Evolutionary conservation across 2,113 vertebrate genomes (phyloP), one percentile per base, ranked within the genome.

Genomic region (Rhinichthys klamathensis): DNA sequence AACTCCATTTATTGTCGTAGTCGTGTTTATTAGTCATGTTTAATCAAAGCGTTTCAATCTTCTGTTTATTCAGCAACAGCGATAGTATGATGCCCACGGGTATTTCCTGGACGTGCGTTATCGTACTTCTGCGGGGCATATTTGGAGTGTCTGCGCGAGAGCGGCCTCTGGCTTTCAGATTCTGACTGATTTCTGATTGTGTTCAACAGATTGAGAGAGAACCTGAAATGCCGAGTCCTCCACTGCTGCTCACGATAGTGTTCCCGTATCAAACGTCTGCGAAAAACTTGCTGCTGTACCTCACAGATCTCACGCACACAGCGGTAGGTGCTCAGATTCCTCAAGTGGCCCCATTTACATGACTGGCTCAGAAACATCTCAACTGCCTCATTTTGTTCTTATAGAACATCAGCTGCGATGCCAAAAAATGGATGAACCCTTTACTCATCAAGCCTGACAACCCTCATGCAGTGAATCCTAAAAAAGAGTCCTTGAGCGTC

Each of bases 201-300:
- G 21, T 79, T 73, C 30, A 18, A 0, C 74, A 99, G 98, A 94
- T 99, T 91, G 93, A 93, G 88, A 97, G 92, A 89, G 92, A 92
- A 27, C 91, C 94, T 77, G 91, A 93, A 1, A 91, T 93, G 63
- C 91, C 90, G 70, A 93, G 94, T 91, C 96, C 96, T 11, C 91
- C 93, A 10, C 94, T 98, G 15, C 90, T 80, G 9, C 92, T 99
- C 23, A 93, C 87, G 1, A 93, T 99, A 84, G 96, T 86, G 1
- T 99, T 94, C 87, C 97, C 97, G 3, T 91, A 92, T 11, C 35
- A 87, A 85, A 97, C 97, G 9, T 93, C 91, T 18, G 89, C 88
- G 27, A 82, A 93, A 12, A 97, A 96, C 87, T 84, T 89, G 18
- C 92, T 99, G 41, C 94, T 99, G 13, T 98, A 98, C 86, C 91